A percentile compares a stretch with the other conserved stretches of the same genome.
phyloP scores from a whole-genome alignment of 2,888 invertebrate genomes.

The Ormia ochracea region DNA sequence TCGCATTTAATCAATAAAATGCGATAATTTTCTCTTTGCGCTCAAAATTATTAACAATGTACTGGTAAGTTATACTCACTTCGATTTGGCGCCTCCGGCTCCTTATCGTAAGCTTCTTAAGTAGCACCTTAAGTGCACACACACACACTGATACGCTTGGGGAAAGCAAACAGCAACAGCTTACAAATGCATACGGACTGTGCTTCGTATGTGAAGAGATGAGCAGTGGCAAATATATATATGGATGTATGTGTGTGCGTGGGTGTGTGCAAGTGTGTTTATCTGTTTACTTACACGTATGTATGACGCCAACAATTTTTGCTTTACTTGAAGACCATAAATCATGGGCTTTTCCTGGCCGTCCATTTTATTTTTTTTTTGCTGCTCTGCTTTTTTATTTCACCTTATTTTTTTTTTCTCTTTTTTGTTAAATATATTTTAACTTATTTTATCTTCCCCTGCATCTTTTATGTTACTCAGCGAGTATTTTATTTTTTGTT shows the following conservation, averaged over 20 bases:
- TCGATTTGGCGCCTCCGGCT: slow-evolving; percentile 33
- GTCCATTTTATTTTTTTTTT: slow-evolving; percentile 39
- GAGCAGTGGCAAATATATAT: too few relatives aligned
- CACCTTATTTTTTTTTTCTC: slow-evolving; percentile 14
- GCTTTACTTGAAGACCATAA: slow-evolving; percentile 72
- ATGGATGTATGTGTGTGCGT: not conserved
- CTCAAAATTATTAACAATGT: slow-evolving; percentile 6
- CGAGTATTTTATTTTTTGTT: not conserved
- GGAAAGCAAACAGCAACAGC: not conserved
- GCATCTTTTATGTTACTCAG: not conserved
- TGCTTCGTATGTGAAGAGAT: too few relatives aligned
- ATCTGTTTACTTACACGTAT: slow-evolving; percentile 15
- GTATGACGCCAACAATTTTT: slow-evolving; percentile 54
- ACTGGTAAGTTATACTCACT: slow-evolving; percentile 34
- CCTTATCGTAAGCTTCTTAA: slow-evolving; percentile 12
- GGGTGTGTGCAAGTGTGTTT: too few relatives aligned
- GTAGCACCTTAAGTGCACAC: slow-evolving; percentile 11
- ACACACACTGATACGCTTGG: slow-evolving; percentile 19
- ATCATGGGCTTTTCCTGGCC: slow-evolving; percentile 74
- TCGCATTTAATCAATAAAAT: slow-evolving; percentile 38
- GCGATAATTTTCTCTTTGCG: not conserved
- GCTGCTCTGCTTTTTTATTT: slow-evolving; percentile 29
- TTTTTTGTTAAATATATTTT: slow-evolving; percentile 31
- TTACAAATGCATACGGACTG: too few relatives aligned
- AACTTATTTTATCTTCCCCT: slow-evolving; percentile 21